Percentiles rank a stretch among this genome's conserved stretches.
phyloP scores from a whole-genome alignment of 2,797 vertebrate genomes.

The Gallinago nigripennis region DNA sequence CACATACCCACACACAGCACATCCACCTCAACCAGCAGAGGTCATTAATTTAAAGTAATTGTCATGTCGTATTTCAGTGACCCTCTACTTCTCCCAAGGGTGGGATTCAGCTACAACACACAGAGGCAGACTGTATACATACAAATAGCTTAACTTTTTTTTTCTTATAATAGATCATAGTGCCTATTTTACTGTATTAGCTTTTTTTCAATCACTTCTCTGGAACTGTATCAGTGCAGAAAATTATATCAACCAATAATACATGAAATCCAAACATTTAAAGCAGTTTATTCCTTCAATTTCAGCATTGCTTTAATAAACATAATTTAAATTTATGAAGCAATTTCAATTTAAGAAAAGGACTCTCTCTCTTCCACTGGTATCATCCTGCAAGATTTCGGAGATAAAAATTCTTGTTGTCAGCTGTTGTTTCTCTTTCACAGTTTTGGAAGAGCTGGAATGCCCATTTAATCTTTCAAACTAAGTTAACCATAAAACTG shows the following conservation, averaged over 20 bases:
- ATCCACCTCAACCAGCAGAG: background rate
- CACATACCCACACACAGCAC: background rate
- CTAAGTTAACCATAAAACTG: background rate
- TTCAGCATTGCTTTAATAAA: background rate
- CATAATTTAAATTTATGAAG: background rate
- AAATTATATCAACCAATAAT: background rate
- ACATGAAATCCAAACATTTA: background rate
- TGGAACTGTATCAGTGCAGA: background rate
- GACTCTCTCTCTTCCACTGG: background rate
- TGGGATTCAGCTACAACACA: background rate
- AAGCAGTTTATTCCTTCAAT: background rate
- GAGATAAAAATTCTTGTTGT: background rate
- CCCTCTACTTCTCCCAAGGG: background rate
- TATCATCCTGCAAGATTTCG: background rate
- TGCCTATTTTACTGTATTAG: background rate
- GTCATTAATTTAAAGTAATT: background rate
- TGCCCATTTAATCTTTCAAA: background rate
- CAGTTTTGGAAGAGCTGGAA: background rate
- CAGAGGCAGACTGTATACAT: rapidly evolving
- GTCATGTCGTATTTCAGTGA: background rate
- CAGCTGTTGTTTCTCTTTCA: background rate
- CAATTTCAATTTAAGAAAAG: background rate
- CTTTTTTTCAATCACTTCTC: background rate
- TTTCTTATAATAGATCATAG: background rate
- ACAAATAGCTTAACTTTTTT: background rate